These are phyloP conservation scores for Leptinotarsa peninsularis DNA, from an alignment of 2,888 invertebrate species.

Conservation along the genomic window DNA sequence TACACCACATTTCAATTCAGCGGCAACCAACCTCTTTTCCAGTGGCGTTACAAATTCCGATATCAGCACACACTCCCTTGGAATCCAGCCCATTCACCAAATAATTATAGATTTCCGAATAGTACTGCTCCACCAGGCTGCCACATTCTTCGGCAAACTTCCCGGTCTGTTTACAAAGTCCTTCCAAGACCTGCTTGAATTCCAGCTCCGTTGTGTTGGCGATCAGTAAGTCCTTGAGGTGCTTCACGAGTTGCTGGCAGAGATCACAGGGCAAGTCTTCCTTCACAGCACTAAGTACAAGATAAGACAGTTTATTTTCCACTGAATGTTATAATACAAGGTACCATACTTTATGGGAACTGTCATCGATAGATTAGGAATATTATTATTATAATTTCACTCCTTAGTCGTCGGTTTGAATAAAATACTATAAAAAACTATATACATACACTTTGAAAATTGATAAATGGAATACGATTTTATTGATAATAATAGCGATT, in stretches of 20 bases:
- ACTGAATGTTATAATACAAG: no score
- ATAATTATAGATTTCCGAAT: conserved; percentile 77
- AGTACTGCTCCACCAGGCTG: conserved; percentile 83
- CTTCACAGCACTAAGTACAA: conserved; percentile 45
- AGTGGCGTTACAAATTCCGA: conserved; percentile 73
- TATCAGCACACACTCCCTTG: conserved; percentile 76
- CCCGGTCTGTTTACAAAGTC: conserved; percentile 84
- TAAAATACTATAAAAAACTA: no score
- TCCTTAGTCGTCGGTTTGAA: no score
- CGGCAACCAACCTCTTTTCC: conserved; percentile 31
- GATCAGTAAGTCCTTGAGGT: conserved; percentile 82
- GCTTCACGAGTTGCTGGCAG: conserved; percentile 84
- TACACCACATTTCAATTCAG: conserved; percentile 16
- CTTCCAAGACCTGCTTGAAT: conserved; percentile 81
- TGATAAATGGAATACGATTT: no score
- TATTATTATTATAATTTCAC: no score
- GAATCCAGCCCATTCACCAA: conserved; percentile 78
- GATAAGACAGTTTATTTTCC: no score
- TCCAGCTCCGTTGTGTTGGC: conserved; percentile 88
- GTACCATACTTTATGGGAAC: no score
- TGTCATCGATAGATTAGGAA: no score
- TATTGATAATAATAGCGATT: no score
- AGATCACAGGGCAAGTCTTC: conserved; percentile 85
- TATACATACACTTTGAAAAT: no score
- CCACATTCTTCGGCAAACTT: conserved; percentile 81